These are phyloP conservation scores for Marronus borbonicus DNA, from an alignment of 2,888 invertebrate genomes.

Conservation along the genomic window DNA sequence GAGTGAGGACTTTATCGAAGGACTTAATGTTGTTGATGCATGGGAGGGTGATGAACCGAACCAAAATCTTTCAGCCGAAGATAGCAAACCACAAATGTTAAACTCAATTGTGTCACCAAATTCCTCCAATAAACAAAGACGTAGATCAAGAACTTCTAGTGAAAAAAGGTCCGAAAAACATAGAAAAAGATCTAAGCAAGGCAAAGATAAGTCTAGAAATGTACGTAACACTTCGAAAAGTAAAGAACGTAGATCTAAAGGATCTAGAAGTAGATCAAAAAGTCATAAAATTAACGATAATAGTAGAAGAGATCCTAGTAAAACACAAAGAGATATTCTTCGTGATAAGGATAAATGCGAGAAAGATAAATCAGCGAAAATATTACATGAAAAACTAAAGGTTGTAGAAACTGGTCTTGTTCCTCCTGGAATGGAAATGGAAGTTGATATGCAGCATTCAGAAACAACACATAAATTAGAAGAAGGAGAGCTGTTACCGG, in stretches of 20 bases:
- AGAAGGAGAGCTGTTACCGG: constrained; percentile 52
- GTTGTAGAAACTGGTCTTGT: constrained; percentile 70
- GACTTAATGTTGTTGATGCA: constrained; percentile 68
- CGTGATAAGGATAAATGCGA: constrained; percentile 68
- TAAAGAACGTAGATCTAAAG: not conserved
- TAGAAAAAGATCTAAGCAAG: not conserved
- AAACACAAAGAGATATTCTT: constrained; percentile 69
- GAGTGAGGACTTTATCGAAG: constrained; percentile 69
- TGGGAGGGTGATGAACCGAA: constrained; percentile 62
- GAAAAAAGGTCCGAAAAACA: not conserved
- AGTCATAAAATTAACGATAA: not conserved
- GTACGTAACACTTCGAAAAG: constrained; percentile 2
- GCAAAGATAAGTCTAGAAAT: not conserved
- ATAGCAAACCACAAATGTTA: constrained; percentile 20
- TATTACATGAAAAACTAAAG: constrained; percentile 67
- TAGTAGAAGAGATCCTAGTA: constrained; percentile 66
- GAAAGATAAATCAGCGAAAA: constrained; percentile 67
- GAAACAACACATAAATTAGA: constrained; percentile 42
- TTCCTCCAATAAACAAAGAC: not conserved
- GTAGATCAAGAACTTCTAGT: not conserved
- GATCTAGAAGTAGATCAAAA: constrained; percentile 22
- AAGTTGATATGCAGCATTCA: constrained; percentile 61
- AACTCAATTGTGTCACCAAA: not conserved
- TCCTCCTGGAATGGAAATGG: constrained; percentile 71
- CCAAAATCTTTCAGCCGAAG: constrained; percentile 21